Evolutionary conservation across 2,797 vertebrate genomes (phyloP).

Genomic region (Manis javanica): DNA sequence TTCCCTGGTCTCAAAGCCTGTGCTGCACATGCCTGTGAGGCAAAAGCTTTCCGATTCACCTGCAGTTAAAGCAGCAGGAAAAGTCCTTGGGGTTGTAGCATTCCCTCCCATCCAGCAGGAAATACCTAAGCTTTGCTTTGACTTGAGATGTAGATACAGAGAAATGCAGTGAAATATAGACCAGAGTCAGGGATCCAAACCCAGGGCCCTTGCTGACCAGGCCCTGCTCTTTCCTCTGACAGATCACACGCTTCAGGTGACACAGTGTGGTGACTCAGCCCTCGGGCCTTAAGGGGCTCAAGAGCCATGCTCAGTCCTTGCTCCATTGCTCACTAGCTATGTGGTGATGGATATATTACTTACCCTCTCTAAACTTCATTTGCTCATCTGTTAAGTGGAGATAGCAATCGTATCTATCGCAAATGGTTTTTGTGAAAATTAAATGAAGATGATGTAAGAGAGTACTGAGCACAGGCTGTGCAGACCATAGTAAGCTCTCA

Average conservation of each 20-base stretch:
- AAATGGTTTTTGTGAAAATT: conserved; percentile 30
- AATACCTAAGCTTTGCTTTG: conserved; percentile 9
- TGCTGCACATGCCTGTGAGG: not conserved
- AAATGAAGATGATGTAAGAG: not conserved
- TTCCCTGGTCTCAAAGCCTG: not conserved
- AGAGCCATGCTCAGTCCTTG: not conserved
- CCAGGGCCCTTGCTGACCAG: not conserved
- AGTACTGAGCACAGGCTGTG: not conserved
- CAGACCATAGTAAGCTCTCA: not conserved
- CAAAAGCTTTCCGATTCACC: not conserved
- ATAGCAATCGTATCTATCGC: not conserved
- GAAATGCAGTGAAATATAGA: not conserved
- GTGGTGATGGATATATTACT: not conserved
- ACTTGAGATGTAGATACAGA: not conserved
- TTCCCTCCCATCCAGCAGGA: not conserved
- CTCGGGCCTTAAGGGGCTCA: not conserved
- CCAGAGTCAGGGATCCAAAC: not conserved
- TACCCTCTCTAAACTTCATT: not conserved
- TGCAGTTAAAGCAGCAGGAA: not conserved
- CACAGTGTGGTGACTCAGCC: not conserved
- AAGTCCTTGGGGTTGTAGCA: conserved; percentile 16
- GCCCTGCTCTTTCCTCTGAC: not conserved
- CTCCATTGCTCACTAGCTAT: not conserved
- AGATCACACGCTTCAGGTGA: not conserved
- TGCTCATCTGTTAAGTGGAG: not conserved